Evolutionary conservation across 92 coral and sea anemone genomes (phyloP).

Genomic region (Paramuricea clavata): DNA sequence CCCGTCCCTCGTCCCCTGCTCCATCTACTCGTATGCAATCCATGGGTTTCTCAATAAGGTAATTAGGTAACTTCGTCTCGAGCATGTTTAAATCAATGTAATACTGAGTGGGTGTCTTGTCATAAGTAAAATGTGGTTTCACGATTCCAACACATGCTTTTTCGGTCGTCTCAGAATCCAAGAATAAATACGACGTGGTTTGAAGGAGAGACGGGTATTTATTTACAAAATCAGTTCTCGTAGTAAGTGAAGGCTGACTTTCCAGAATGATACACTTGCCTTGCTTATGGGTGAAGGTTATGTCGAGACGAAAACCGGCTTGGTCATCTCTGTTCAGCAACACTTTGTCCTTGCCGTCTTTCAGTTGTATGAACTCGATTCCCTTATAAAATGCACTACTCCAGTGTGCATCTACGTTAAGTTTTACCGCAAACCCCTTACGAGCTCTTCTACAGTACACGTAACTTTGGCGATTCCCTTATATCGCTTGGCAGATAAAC

Average conservation of each 20-base stretch:
- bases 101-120: slow-evolving; percentile 71
- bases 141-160: slow-evolving; percentile 69
- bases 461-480: slow-evolving; percentile 22
- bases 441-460: slow-evolving; percentile 25
- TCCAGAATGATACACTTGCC: slow-evolving; percentile 44
- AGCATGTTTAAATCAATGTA: slow-evolving; percentile 67
- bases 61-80: slow-evolving; percentile 47
- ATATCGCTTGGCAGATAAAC: slow-evolving; percentile 25
- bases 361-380: slow-evolving; percentile 45
- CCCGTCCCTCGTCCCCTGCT: slow-evolving; percentile 62
- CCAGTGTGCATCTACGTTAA: slow-evolving; percentile 41
- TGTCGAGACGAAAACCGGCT: slow-evolving; percentile 68
- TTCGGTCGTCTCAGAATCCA: slow-evolving; percentile 68
- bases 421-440: slow-evolving; percentile 23
- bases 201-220: slow-evolving; percentile 55
- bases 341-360: slow-evolving; percentile 61
- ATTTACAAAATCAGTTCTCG: slow-evolving; percentile 63
- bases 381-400: slow-evolving; percentile 49
- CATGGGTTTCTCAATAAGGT: slow-evolving; percentile 34
- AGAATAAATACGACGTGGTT: slow-evolving; percentile 69
- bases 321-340: slow-evolving; percentile 66
- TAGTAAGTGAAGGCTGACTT: slow-evolving; percentile 38
- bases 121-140: slow-evolving; percentile 64
- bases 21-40: slow-evolving; percentile 65
- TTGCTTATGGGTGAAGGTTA: slow-evolving; percentile 65